These are phyloP conservation scores for Arrhopalites spinosus DNA, from an alignment of 2,888 invertebrate genomes.

Conservation along the genomic window DNA sequence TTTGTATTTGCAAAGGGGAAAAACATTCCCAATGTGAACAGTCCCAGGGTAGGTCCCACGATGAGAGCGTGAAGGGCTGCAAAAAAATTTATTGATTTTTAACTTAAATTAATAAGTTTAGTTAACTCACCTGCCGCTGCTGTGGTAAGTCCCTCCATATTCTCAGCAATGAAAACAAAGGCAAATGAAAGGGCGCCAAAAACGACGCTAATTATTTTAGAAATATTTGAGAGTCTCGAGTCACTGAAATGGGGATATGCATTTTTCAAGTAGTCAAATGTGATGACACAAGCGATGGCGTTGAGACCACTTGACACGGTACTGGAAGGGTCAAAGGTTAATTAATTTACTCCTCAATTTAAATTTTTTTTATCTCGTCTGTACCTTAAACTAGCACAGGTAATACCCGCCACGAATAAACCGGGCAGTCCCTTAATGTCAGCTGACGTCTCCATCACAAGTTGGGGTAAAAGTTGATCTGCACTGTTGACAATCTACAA, in stretches of 20 bases:
- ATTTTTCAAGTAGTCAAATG: slow-evolving; percentile 60
- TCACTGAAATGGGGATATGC: slow-evolving; percentile 51
- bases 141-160: slow-evolving; percentile 62
- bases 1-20: slow-evolving; percentile 83
- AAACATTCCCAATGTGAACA: slow-evolving; percentile 86
- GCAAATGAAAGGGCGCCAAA: slow-evolving; percentile 62
- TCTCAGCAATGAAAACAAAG: slow-evolving; percentile 63
- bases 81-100: slow-evolving; percentile 11
- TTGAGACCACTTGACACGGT: slow-evolving; percentile 66
- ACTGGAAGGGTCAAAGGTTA: slow-evolving; percentile 57
- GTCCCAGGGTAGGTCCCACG: slow-evolving; percentile 83
- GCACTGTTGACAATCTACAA: slow-evolving; percentile 9
- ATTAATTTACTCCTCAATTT: neutral
- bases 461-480: slow-evolving; percentile 79
- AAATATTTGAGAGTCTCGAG: slow-evolving; percentile 60
- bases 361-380: neutral
- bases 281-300: slow-evolving; percentile 63
- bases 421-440: slow-evolving; percentile 78
- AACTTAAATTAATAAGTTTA: neutral
- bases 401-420: slow-evolving; percentile 91
- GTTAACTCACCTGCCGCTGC: slow-evolving; percentile 51
- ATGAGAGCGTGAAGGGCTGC: slow-evolving; percentile 78
- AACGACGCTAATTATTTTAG: slow-evolving; percentile 61
- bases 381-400: slow-evolving; percentile 75
- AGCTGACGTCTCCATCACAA: slow-evolving; percentile 82